Base-by-base conservation (phyloP, 1,140 invertebrate species). In the Temnothorax curvispinosus region DNA sequence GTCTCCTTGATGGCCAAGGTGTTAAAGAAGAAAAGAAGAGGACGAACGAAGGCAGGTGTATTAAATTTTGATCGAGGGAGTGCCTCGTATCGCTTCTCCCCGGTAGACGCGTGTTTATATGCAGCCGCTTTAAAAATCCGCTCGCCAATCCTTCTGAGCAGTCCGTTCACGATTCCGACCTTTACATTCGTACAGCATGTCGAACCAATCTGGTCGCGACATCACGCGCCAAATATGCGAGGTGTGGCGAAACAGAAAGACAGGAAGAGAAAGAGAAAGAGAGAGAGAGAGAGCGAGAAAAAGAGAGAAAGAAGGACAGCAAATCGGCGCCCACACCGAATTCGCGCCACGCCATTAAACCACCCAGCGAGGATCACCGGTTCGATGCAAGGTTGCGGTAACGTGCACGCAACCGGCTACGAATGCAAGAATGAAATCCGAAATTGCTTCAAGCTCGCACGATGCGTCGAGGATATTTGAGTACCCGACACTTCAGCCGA, bases 161-260 rank as follows among this genome's bases (percentile, higher is more conserved):
- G 87, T 91, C 89, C 71, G 72, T 91, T 89, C 90, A 91, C 90
- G 91, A 89, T 41, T 92, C 52, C 89, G 88, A 92, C 90, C 90
- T 91, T 91, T 91, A 91, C 90, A 89, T 91, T 91, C 82, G 90
- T 91, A 91, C 88, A 89, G 88, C 85, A 88, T 91, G 89, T 91
- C 89, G 91, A 93, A 93, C 91, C 92, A 91, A 93, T 92, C 92
- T 90, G 90, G 91, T 93, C 90, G 91, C 93, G 93, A 90, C 93
- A 94, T 95, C 93, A 94, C 93, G 93, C 93, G 93, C 93, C 93
- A 95, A 94, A 95, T 94, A 95, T 95, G 94, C 92, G 94, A 94
- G 94, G 94, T 93, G 94, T 94, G 93, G 93, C 93, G 90, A 88
- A 89, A 87, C 78, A 86, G 87, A 80, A 74, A 78, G 38, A 87